Percentiles rank a stretch among this genome's conserved stretches.
Evolutionary conservation across 2,113 vertebrate species (phyloP).

Genomic region (Chionodraco myersi): DNA sequence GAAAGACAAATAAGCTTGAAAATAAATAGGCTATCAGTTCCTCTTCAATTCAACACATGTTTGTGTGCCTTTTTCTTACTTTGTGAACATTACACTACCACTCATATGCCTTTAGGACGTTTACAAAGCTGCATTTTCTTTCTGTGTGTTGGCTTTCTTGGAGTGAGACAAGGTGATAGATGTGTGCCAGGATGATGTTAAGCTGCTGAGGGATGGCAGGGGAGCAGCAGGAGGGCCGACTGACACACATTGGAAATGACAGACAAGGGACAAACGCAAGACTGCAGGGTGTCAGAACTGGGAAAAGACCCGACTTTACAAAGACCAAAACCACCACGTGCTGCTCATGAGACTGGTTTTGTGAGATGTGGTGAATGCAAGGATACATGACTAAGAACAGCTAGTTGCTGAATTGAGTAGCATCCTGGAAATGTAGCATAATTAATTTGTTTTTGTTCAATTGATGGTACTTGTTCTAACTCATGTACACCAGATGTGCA

Average conservation of each 20-base stretch:
- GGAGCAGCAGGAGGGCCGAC: conserved; percentile 45
- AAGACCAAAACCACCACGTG: not conserved
- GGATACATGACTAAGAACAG: not conserved
- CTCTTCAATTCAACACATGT: not conserved
- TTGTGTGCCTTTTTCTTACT: too few species aligned
- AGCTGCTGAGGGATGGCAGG: conserved; percentile 24
- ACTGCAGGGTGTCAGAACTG: conserved; percentile 15
- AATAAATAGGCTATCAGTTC: not conserved
- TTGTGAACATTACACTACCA: not conserved
- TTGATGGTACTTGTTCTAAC: too few species aligned
- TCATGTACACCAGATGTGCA: conserved; percentile 1
- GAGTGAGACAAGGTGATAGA: conserved; percentile 17
- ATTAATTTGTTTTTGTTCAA: too few species aligned
- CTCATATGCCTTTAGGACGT: not conserved
- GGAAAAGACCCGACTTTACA: not conserved
- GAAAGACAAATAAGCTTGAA: not conserved
- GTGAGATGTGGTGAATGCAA: not conserved
- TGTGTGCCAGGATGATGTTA: conserved; percentile 16
- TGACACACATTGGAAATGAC: conserved; percentile 47
- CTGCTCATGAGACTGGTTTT: not conserved
- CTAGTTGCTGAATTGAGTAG: not conserved
- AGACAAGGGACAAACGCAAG: conserved; percentile 42
- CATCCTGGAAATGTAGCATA: conserved; percentile 1
- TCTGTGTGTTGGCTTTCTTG: not conserved
- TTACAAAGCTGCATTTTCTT: not conserved